These are phyloP conservation scores for Junonia oenone DNA, from an alignment of 2,888 invertebrate genomes.

Conservation along the genomic window DNA sequence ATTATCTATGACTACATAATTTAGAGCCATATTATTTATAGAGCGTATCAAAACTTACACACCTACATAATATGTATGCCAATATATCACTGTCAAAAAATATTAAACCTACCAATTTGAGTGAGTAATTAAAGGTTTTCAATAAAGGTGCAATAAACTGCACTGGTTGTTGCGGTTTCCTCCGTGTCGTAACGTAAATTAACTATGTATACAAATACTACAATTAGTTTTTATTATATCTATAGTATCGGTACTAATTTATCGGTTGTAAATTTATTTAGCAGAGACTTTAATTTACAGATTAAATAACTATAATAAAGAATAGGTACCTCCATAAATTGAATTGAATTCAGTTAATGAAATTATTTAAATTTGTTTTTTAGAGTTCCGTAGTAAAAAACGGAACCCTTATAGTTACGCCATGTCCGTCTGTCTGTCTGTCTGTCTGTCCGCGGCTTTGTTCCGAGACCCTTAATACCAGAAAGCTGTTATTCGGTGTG, in stretches of 20 bases:
- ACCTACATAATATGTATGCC: not conserved
- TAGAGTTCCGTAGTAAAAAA: no score
- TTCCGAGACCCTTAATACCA: no score
- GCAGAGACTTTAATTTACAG: not conserved
- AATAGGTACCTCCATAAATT: not conserved
- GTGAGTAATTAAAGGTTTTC: not conserved
- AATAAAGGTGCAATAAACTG: not conserved
- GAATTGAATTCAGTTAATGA: no score
- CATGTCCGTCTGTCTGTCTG: no score
- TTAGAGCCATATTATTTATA: not conserved
- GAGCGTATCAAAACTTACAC: not conserved
- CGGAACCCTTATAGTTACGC: no score
- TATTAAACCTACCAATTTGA: not conserved
- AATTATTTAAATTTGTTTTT: no score
- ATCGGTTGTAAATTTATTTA: not conserved
- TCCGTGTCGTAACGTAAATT: not conserved
- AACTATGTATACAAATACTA: not conserved
- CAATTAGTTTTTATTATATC: not conserved
- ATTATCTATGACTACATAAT: no score
- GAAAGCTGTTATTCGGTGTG: no score
- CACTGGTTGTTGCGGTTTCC: not conserved
- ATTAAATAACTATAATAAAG: not conserved
- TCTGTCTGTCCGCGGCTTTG: no score
- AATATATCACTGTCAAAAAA: not conserved
- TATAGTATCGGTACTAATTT: not conserved